Evolutionary conservation across 2,888 invertebrate species (phyloP).

Genomic region (Lasiommata megera): DNA sequence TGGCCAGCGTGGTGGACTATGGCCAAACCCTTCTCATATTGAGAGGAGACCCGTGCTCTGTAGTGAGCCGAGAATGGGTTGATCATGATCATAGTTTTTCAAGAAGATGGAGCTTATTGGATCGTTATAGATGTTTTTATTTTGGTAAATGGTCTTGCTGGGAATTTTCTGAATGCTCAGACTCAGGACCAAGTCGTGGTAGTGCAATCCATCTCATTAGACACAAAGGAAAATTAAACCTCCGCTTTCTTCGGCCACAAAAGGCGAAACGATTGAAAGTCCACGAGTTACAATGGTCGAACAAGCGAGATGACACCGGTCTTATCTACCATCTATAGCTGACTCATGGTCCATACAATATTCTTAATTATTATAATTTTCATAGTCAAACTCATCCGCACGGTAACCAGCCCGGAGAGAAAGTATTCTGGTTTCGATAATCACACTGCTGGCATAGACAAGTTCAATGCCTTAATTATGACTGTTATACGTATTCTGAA

Average conservation of each 20-base stretch:
- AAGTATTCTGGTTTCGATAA: slow-evolving; percentile 73
- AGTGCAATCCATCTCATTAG: slow-evolving; percentile 66
- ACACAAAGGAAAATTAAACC: slow-evolving; percentile 53
- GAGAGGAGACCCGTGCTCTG: no score
- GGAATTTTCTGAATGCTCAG: background rate
- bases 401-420: slow-evolving; percentile 65
- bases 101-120: no score
- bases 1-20: no score
- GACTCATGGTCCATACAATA: slow-evolving; percentile 68
- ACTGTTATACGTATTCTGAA: slow-evolving; percentile 50
- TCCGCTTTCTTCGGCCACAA: slow-evolving; percentile 64
- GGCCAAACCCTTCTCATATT: no score
- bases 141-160: background rate
- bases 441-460: slow-evolving; percentile 63
- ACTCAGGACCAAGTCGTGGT: slow-evolving; percentile 36
- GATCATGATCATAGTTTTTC: no score
- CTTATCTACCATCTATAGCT: slow-evolving; percentile 68
- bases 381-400: slow-evolving; percentile 61
- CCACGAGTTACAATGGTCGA: slow-evolving; percentile 58
- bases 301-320: slow-evolving; percentile 59
- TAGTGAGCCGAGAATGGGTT: no score
- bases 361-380: slow-evolving; percentile 75
- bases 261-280: slow-evolving; percentile 64
- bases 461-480: slow-evolving; percentile 79
- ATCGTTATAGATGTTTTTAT: no score